phyloP scores from a whole-genome alignment of 2,797 vertebrate species.

The Momotus momota region DNA sequence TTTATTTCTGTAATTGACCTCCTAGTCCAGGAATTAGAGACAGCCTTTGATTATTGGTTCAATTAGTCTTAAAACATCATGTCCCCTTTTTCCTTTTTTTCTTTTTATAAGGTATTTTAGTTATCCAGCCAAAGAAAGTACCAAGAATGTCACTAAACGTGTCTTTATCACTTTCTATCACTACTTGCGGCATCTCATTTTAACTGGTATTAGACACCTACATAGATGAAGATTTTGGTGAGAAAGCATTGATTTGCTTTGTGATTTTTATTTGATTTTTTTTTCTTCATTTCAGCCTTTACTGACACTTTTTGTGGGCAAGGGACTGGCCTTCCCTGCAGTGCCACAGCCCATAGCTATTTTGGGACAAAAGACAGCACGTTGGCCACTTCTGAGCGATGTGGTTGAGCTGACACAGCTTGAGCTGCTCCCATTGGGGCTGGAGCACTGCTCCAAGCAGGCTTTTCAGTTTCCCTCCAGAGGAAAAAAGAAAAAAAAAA shows the following conservation, averaged over 20 bases:
- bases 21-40: constrained; percentile 38
- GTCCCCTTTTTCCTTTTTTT: not conserved
- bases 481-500: not conserved
- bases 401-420: not conserved
- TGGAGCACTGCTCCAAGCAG: not conserved
- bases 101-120: constrained; percentile 7
- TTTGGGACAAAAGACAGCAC: not conserved
- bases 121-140: not conserved
- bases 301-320: not conserved
- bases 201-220: not conserved
- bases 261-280: not conserved
- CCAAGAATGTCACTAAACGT: not conserved
- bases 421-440: not conserved
- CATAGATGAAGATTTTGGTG: not conserved
- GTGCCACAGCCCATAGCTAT: not conserved
- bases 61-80: constrained; percentile 60
- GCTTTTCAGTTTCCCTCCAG: not conserved
- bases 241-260: not conserved
- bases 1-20: constrained; percentile 71
- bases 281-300: not conserved
- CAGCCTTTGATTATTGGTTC: constrained; percentile 72
- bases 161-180: not conserved
- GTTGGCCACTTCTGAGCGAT: not conserved
- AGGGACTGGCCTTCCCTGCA: not conserved
- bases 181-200: not conserved